Evolutionary conservation across 1,140 invertebrate genomes (phyloP), one percentile per base, ranked within the genome.

Genomic region (Drosophila trapezifrons): DNA sequence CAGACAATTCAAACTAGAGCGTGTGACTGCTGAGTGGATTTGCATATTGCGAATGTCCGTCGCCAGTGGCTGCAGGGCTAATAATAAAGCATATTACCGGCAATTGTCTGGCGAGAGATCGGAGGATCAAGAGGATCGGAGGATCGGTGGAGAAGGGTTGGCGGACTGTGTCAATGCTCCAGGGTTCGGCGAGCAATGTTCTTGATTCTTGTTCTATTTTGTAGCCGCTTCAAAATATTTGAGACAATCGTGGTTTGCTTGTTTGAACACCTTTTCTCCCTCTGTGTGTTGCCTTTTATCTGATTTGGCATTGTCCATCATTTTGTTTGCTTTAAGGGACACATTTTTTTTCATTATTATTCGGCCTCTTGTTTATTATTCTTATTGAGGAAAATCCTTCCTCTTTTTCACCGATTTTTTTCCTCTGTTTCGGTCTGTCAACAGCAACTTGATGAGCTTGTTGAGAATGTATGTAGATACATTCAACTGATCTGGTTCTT

Each of bases 41-140:
- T 89, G 85, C 84, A 89, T 87, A 80, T 75, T 74, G 29, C 77
- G 67, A 65, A 66, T 80, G 74, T 67, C 74, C 57, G 58, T 65
- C 66, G 65, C 74, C 74, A 67, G 69, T 70, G 85, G 58, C 65
- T 74, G 75, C 66, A 83, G 72, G 80, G 84, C 85, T 89, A 90
- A 90, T 89, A 89, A 90, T 89, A 87, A 87, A 89, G 84, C 84
- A 89, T 89, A 89, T 89, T 89, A 89, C 73, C 70, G 80, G 85
- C 85, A 80, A 89, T 90, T 89, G 80, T 83, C 63, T 77, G 70
- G 42, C 45, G 40, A 35, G 40, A 75, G 62, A 75, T 73, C 46
- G 29, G 25, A 40, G 60, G 13, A 40, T 52, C 49, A 35, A 52
- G 29, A 37, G 32, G 71, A 20, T 51, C 35, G 29, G 52, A 40